These are phyloP conservation scores for Gymnogyps californianus DNA, from an alignment of 2,113 vertebrate species.

Conservation along the genomic window DNA sequence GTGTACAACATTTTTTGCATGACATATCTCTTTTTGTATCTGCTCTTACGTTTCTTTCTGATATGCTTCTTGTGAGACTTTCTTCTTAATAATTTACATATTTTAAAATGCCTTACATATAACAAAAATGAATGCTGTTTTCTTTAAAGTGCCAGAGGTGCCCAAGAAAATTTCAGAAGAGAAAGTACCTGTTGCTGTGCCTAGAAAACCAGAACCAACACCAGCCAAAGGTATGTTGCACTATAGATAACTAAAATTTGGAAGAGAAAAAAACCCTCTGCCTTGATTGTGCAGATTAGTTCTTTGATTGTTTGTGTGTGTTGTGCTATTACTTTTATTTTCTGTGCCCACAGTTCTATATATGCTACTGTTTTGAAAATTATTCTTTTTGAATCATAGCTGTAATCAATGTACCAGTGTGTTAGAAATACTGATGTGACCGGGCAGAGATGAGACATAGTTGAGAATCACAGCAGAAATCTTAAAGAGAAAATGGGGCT, in stretches of 20 bases:
- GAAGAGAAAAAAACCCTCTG: background rate
- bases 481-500: background rate
- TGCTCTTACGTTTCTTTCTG: background rate
- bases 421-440: background rate
- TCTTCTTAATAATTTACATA: background rate
- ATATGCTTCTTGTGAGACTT: background rate
- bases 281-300: background rate
- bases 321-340: background rate
- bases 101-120: background rate
- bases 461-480: background rate
- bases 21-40: background rate
- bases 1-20: background rate
- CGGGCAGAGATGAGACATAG: background rate
- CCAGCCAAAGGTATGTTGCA: conserved; percentile 52
- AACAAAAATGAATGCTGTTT: conserved; percentile 41
- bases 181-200: background rate
- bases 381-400: background rate
- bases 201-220: conserved; percentile 38
- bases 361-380: background rate
- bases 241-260: background rate
- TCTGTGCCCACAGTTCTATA: background rate
- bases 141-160: conserved; percentile 66
- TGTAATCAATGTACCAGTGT: background rate
- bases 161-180: conserved; percentile 67
- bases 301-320: background rate